Percentiles rank a stretch among this genome's conserved stretches.
Conservation (phyloP, 2,113 vertebrate genomes). For the Verasper variegatus region DNA sequence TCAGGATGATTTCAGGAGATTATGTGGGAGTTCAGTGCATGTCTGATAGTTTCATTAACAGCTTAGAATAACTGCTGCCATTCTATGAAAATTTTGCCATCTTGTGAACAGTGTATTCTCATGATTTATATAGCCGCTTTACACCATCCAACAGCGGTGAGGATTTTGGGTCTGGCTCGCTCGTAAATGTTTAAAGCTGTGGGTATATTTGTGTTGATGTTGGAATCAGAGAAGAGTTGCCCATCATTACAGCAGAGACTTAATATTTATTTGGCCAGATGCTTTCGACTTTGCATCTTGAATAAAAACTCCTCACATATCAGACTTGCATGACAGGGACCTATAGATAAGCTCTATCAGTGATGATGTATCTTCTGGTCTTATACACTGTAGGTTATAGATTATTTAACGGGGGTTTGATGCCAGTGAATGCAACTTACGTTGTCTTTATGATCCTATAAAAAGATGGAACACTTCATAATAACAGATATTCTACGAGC, state of each 20-base stretch:
- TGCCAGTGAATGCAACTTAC: slow-evolving; percentile 1
- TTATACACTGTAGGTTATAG: slow-evolving; percentile 2
- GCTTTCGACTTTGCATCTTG: slow-evolving; percentile 13
- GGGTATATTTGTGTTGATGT: slow-evolving; percentile 21
- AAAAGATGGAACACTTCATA: slow-evolving; percentile 2
- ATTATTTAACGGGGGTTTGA: slow-evolving; percentile 17
- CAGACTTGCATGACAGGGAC: background rate
- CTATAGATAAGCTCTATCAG: background rate
- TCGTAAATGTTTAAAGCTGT: slow-evolving; percentile 5
- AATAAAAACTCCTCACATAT: slow-evolving; percentile 1
- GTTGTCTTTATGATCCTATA: background rate
- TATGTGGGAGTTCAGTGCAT: too few species aligned
- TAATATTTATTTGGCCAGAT: slow-evolving; percentile 19
- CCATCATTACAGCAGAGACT: slow-evolving; percentile 8
- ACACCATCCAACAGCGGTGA: background rate
- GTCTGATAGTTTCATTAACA: background rate
- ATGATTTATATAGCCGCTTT: background rate
- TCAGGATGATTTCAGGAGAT: too few species aligned
- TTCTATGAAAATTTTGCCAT: background rate
- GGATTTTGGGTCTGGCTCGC: background rate
- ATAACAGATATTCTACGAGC: background rate
- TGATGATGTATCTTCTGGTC: slow-evolving; percentile 13
- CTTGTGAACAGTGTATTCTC: background rate
- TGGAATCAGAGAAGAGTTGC: slow-evolving; percentile 14
- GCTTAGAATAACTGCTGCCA: background rate